Percentiles rank a stretch among this genome's conserved stretches.
Conservation (phyloP, 2,113 vertebrate genomes). For the Colius striatus region DNA sequence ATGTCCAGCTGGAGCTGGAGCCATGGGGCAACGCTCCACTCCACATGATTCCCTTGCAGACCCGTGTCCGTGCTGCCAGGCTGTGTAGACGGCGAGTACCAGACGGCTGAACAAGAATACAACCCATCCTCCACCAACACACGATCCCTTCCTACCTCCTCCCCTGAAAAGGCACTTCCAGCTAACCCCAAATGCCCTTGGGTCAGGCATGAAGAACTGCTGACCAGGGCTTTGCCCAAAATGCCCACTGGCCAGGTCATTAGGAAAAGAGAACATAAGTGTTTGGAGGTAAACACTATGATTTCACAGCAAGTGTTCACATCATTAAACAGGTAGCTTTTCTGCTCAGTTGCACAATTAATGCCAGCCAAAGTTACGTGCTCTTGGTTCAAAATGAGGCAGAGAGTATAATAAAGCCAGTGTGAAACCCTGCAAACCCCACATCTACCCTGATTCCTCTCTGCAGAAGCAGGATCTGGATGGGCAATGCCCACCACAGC, state of each 20-base stretch:
- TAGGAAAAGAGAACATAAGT: not conserved
- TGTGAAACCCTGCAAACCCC: too few relatives aligned
- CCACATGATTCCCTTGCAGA: not conserved
- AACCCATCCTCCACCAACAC: not conserved
- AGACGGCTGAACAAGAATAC: not conserved
- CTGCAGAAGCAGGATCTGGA: not conserved
- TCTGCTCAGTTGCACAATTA: not conserved
- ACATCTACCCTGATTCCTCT: not conserved
- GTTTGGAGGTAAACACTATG: not conserved
- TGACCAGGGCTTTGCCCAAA: not conserved
- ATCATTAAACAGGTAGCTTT: not conserved
- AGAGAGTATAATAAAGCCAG: not conserved
- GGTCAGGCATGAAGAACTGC: not conserved
- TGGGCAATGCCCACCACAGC: too few relatives aligned
- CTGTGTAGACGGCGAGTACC: rapidly evolving
- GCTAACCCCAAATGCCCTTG: not conserved
- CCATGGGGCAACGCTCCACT: not conserved
- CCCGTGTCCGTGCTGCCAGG: not conserved
- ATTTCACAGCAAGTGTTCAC: not conserved
- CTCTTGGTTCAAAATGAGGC: not conserved
- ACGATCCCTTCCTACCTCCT: not conserved
- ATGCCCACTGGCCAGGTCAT: not conserved
- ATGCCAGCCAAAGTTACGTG: not conserved
- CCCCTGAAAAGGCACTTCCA: too few relatives aligned
- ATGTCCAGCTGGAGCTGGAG: not conserved